Evolutionary conservation across 2,888 invertebrate genomes (phyloP).

Genomic region (Litoditis marina): DNA sequence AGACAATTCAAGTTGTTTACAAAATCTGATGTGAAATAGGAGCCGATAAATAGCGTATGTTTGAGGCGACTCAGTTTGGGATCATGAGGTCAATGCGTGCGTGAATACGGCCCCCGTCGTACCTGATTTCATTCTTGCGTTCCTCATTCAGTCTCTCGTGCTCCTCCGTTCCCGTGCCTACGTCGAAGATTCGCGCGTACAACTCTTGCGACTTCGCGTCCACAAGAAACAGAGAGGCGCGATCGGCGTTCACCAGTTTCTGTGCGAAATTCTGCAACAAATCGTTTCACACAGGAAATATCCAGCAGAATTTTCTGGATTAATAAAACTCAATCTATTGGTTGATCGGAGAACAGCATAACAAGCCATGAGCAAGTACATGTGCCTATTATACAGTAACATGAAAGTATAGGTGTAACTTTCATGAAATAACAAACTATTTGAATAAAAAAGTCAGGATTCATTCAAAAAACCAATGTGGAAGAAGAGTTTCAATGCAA

Average conservation of each 20-base stretch:
- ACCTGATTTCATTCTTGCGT: constrained; percentile 55
- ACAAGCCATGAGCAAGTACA: background rate
- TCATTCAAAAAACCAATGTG: too few species aligned
- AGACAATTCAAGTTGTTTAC: too few species aligned
- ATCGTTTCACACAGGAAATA: background rate
- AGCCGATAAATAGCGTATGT: too few species aligned
- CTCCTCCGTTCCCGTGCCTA: constrained; percentile 57
- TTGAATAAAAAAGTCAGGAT: too few species aligned
- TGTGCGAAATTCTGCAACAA: constrained; percentile 73
- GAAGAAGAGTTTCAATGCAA: too few species aligned
- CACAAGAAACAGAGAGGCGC: constrained; percentile 79
- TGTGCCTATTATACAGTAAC: too few species aligned
- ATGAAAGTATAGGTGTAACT: too few species aligned
- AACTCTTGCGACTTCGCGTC: constrained; percentile 75
- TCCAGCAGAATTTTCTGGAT: too few species aligned
- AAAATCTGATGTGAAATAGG: background rate
- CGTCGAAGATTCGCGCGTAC: constrained; percentile 79
- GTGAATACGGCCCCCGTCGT: background rate
- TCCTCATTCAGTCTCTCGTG: constrained; percentile 42
- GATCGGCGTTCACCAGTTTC: constrained; percentile 77
- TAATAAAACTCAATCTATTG: background rate
- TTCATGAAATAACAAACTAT: too few species aligned
- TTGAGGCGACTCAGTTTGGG: too few species aligned
- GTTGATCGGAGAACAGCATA: too few species aligned
- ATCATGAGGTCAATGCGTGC: background rate